Evolutionary conservation across 2,888 invertebrate genomes (phyloP).

Genomic region (Morpho achilles): DNA sequence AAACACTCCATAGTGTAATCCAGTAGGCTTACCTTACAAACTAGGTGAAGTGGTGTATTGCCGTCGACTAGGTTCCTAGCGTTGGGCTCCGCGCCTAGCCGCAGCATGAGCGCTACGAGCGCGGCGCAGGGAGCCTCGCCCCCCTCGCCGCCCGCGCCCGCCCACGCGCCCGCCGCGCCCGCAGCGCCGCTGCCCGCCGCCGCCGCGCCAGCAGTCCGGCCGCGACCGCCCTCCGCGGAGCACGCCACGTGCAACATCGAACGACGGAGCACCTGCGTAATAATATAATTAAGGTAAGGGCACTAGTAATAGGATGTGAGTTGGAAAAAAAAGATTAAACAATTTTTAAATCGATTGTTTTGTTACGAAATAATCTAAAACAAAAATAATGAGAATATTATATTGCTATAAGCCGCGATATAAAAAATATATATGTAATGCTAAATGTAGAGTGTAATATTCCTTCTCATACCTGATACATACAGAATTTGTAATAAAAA

Average conservation of each 20-base stretch:
- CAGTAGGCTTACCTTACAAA: conserved; percentile 80
- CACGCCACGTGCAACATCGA: conserved; percentile 91
- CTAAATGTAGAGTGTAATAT: no score
- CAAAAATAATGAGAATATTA: no score
- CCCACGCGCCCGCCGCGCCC: conserved; percentile 84
- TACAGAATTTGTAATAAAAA: no score
- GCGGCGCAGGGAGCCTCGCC: conserved; percentile 75
- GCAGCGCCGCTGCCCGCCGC: conserved; percentile 83
- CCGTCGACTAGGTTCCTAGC: conserved; percentile 86
- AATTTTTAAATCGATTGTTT: no score
- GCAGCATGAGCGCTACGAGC: conserved; percentile 84
- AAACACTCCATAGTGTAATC: background rate
- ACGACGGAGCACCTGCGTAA: conserved; percentile 78
- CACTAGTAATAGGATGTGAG: no score
- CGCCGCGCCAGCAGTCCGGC: conserved; percentile 78
- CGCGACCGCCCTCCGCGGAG: conserved; percentile 85
- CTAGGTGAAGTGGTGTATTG: conserved; percentile 93
- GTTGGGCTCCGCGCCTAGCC: conserved; percentile 90
- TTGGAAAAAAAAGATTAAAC: no score
- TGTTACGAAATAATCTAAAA: no score
- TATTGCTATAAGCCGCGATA: no score
- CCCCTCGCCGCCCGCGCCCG: conserved; percentile 40
- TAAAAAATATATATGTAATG: no score
- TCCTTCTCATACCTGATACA: no score
- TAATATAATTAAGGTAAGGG: no score